A percentile compares a stretch with the other conserved stretches of the same genome.
Conservation (phyloP, 2,113 vertebrate species). For the Myrmophylax atrothorax region DNA sequence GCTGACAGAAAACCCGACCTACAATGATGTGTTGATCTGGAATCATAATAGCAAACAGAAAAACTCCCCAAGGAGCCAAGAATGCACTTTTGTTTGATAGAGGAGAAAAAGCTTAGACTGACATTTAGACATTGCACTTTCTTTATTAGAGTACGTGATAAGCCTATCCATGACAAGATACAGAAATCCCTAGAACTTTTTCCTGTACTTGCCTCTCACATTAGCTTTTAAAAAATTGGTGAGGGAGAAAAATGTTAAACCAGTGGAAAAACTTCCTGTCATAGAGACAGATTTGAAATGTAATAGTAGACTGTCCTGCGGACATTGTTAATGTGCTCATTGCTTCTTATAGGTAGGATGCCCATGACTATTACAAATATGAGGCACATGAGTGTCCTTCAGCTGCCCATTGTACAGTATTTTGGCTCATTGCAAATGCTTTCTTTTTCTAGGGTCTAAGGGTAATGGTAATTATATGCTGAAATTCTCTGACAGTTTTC, state of each 20-base stretch:
- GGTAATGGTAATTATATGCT: not conserved
- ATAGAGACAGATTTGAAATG: not conserved
- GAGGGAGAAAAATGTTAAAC: slow-evolving; percentile 40
- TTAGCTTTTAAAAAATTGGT: slow-evolving; percentile 28
- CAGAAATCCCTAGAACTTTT: slow-evolving; percentile 39
- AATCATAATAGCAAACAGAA: slow-evolving; percentile 50
- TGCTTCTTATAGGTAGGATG: not conserved
- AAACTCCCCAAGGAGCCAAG: slow-evolving; percentile 28
- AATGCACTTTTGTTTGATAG: slow-evolving; percentile 45
- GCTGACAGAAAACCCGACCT: slow-evolving; percentile 53
- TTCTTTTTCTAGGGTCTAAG: not conserved
- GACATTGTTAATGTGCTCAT: not conserved
- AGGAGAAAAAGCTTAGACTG: slow-evolving; percentile 40
- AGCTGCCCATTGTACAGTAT: not conserved
- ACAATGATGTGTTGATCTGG: slow-evolving; percentile 54
- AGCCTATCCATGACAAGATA: slow-evolving; percentile 26
- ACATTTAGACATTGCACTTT: slow-evolving; percentile 13
- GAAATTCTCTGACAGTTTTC: not conserved
- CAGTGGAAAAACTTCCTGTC: slow-evolving; percentile 16
- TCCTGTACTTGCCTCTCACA: not conserved
- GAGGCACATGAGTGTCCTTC: not conserved
- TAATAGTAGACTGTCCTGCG: not conserved
- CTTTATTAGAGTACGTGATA: slow-evolving; percentile 24
- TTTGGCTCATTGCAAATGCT: not conserved
- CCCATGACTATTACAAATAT: not conserved